Evolutionary conservation across 2,888 invertebrate species (phyloP).

Genomic region (Sphaerophoria taeniata): DNA sequence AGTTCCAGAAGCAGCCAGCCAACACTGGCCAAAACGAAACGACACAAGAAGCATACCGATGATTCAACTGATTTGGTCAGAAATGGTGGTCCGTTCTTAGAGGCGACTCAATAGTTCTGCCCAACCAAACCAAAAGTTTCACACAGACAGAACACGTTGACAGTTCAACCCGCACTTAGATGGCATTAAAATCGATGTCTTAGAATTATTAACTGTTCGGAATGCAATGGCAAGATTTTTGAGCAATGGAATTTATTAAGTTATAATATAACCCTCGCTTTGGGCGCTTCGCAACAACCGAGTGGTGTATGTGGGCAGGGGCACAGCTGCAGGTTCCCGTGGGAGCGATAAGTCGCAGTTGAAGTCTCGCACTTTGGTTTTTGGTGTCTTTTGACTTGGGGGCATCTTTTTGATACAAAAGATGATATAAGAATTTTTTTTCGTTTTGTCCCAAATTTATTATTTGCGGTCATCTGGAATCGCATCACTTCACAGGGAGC

Average conservation of each 20-base stretch:
- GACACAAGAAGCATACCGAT: constrained; percentile 62
- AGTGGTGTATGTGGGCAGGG: constrained; percentile 50
- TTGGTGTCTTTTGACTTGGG: constrained; percentile 3
- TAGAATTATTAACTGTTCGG: constrained; percentile 71
- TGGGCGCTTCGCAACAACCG: background rate
- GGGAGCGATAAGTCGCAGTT: constrained; percentile 38
- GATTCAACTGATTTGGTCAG: constrained; percentile 66
- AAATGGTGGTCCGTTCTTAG: constrained; percentile 49
- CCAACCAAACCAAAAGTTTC: constrained; percentile 7
- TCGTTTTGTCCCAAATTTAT: background rate
- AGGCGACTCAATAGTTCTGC: constrained; percentile 24
- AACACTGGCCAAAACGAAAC: constrained; percentile 20
- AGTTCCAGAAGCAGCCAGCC: background rate
- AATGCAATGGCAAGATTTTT: constrained; percentile 54
- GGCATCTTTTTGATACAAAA: background rate
- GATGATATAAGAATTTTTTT: constrained; percentile 1
- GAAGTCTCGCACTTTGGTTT: background rate
- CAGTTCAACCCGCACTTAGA: constrained; percentile 69
- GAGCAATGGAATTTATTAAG: constrained; percentile 64
- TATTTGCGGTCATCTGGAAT: constrained; percentile 57
- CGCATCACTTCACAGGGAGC: constrained; percentile 5
- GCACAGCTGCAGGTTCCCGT: constrained; percentile 36
- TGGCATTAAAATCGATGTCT: constrained; percentile 66
- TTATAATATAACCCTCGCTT: constrained; percentile 53
- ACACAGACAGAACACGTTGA: constrained; percentile 48